Evolutionary conservation across 2,888 invertebrate species (phyloP).

Genomic region (Thecocarcelia acutangulata): DNA sequence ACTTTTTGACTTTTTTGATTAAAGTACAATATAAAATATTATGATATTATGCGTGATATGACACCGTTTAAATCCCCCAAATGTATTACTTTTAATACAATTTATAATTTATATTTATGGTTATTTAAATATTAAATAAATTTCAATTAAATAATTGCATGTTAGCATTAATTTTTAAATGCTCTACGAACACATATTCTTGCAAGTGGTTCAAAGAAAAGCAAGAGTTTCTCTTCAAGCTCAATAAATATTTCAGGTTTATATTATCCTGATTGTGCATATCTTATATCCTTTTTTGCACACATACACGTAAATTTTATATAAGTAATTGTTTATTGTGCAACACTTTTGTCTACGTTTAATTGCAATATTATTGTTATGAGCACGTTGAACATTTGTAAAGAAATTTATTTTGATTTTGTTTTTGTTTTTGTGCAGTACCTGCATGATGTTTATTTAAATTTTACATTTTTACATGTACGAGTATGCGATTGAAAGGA

Average conservation of each 20-base stretch:
- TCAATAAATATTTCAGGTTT: not conserved
- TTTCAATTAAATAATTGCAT: too few relatives aligned
- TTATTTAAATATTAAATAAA: too few relatives aligned
- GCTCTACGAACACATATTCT: too few relatives aligned
- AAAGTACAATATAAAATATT: too few relatives aligned
- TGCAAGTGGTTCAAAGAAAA: too few relatives aligned
- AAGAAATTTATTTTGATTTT: not conserved
- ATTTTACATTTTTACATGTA: slow-evolving; percentile 33
- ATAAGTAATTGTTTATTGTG: slow-evolving; percentile 20
- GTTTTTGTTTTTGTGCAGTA: not conserved
- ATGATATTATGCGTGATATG: too few relatives aligned
- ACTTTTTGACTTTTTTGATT: too few relatives aligned
- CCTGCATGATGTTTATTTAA: slow-evolving; percentile 31
- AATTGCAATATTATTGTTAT: slow-evolving; percentile 32
- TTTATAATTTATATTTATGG: too few relatives aligned
- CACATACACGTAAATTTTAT: not conserved
- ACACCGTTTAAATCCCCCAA: too few relatives aligned
- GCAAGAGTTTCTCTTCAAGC: too few relatives aligned
- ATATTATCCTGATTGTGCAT: not conserved
- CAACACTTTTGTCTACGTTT: slow-evolving; percentile 16
- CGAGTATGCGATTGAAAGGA: not conserved
- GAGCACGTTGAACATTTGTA: slow-evolving; percentile 22
- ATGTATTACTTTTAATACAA: too few relatives aligned
- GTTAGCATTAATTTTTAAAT: too few relatives aligned
- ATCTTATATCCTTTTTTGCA: not conserved